Evolutionary conservation across 2,113 vertebrate genomes (phyloP).

Genomic region (Lophotis ruficrista): DNA sequence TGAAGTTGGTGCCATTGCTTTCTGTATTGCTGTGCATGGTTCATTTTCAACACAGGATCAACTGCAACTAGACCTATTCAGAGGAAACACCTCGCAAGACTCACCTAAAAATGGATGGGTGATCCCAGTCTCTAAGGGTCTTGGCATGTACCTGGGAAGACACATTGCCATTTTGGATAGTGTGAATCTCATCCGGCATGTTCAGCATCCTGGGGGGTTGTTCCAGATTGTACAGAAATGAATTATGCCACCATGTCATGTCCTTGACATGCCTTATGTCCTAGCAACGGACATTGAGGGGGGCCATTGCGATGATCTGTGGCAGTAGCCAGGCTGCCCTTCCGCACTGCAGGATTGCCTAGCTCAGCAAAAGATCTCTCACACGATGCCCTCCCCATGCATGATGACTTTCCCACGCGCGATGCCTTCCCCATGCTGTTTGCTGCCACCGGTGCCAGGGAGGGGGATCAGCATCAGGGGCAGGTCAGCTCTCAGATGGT

Average conservation of each 20-base stretch:
- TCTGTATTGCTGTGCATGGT: not conserved
- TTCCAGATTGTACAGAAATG: not conserved
- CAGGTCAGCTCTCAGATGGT: not conserved
- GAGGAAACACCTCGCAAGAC: not conserved
- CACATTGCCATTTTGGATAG: not conserved
- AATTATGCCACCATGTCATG: not conserved
- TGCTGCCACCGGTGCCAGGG: not conserved
- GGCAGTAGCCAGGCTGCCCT: not conserved
- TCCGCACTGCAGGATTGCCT: not conserved
- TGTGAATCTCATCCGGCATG: not conserved
- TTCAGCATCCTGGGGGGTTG: not conserved
- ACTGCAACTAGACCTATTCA: not conserved
- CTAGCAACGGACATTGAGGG: not conserved
- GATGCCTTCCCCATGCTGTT: rapidly evolving
- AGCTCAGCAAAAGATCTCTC: not conserved
- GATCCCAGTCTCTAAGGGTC: not conserved
- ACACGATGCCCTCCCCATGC: rapidly evolving
- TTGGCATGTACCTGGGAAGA: not conserved
- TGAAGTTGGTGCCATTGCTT: not conserved
- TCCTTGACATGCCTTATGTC: not conserved
- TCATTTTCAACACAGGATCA: not conserved
- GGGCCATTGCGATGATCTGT: not conserved
- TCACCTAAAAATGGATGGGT: not conserved
- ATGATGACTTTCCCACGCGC: rapidly evolving
- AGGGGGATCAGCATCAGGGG: not conserved